phyloP scores from a whole-genome alignment of 2,797 vertebrate genomes.

The Anolis apletophallus region DNA sequence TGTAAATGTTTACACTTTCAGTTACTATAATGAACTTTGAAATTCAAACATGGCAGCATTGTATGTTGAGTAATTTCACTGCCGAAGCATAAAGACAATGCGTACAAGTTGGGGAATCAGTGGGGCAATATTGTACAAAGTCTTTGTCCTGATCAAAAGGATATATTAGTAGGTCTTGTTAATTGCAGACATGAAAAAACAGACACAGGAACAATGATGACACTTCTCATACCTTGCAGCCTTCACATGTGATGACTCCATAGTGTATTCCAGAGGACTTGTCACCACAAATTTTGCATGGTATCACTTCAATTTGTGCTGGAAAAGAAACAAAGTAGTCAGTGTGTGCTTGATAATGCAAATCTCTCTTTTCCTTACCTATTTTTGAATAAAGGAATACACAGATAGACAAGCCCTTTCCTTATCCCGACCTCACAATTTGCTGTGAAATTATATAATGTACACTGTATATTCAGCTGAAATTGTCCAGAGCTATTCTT shows the following conservation, averaged over 20 bases:
- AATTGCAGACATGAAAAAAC: conserved; percentile 31
- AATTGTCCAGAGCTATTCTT: conserved; percentile 15
- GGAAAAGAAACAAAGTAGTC: conserved; percentile 73
- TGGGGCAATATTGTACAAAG: conserved; percentile 14
- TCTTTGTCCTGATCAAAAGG: conserved; percentile 22
- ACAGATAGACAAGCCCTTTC: conserved; percentile 1
- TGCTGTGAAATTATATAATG: conserved; percentile 8
- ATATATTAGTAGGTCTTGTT: background rate
- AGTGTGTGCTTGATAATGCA: conserved; percentile 55
- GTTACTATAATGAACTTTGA: conserved; percentile 41
- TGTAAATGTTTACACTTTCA: conserved; percentile 34
- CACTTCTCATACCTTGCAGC: conserved; percentile 91
- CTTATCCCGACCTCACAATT: background rate
- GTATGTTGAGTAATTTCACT: conserved; percentile 44
- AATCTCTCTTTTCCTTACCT: conserved; percentile 47
- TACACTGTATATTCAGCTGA: conserved; percentile 5
- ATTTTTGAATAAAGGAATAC: conserved; percentile 36
- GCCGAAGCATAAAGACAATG: conserved; percentile 40
- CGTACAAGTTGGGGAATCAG: conserved; percentile 21
- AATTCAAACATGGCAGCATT: conserved; percentile 41
- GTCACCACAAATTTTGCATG: conserved; percentile 99
- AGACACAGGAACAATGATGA: conserved; percentile 39
- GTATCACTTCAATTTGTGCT: conserved; percentile 99
- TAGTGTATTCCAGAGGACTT: conserved; percentile 99
- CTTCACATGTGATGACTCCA: conserved; percentile 98